Conservation (phyloP, 1,140 invertebrate genomes). For the Aricia agestis region DNA sequence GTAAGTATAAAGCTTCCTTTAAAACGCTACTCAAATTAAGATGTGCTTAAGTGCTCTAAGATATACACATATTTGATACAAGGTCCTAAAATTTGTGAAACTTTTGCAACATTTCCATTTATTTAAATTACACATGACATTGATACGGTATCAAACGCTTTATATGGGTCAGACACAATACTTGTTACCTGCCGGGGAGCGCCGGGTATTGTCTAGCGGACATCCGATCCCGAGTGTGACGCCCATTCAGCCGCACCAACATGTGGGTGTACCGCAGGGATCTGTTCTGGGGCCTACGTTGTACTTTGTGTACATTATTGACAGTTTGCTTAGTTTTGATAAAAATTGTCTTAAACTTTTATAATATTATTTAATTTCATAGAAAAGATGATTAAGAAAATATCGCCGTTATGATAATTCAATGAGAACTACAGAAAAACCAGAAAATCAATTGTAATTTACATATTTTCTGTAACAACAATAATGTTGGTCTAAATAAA, state of each 20-base stretch:
- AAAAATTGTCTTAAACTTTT: background rate
- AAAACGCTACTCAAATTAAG: no score
- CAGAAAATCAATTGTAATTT: background rate
- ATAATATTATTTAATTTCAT: no score
- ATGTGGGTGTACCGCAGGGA: background rate
- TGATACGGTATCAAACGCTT: background rate
- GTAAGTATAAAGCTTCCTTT: no score
- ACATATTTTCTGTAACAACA: background rate
- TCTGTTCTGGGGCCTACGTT: background rate
- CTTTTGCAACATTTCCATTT: background rate
- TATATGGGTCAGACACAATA: conserved; percentile 32
- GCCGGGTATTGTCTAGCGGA: conserved; percentile 30
- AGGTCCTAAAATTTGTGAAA: background rate
- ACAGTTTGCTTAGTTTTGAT: background rate
- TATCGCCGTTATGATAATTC: no score
- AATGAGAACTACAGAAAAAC: background rate
- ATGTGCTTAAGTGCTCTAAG: no score
- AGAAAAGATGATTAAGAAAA: no score
- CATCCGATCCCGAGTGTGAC: conserved; percentile 22
- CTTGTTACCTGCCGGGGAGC: conserved; percentile 27
- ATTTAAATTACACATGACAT: background rate
- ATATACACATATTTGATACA: no score
- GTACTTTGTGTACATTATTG: background rate
- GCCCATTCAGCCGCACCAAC: background rate
- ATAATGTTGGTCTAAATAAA: background rate